Base-by-base conservation (phyloP, 2,888 invertebrate genomes). In the Physocephala rufipes region DNA sequence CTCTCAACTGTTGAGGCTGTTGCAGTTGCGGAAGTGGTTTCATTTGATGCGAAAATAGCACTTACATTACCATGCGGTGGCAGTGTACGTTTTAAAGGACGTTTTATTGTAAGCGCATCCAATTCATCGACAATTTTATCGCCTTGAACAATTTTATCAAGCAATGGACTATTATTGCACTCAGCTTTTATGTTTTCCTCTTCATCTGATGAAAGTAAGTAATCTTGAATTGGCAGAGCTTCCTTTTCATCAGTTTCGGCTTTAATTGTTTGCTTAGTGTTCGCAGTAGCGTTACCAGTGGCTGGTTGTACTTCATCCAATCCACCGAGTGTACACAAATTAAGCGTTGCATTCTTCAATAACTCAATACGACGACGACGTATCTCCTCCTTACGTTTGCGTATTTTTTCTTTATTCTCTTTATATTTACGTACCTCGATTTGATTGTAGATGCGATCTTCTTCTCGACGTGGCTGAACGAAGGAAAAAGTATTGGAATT, bases 371-470 rank as follows among this genome's bases (percentile, higher is more conserved):
- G 76, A 58, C 71, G 74, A 9, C 77, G 76, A 1, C 77, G 74
- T 70, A 78, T 78, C 61, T 79, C 77, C 72, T 86, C 86, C 71
- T 85, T 86, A 19, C 86, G 83, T 28, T 91, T 88, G 12, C 92
- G 89, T 74, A 93, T 86, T 83, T 92, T 92, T 81, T 94, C 93
- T 81, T 94, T 94, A 49, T 93, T 92, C 80, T 93, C 91, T 82
- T 91, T 91, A 84, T 93, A 93, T 64, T 91, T 89, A 80, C 91
- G 92, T 74, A 92, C 89, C 81, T 93, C 93, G 73, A 91, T 85
- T 73, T 91, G 89, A 73, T 90, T 91, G 59, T 91, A 90, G 53
- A 90, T 77, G 77, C 90, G 90, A 82, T 94, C 94, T 81, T 94
- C 93, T 82, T 95, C 94, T 1, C 92, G 90, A 45, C 95, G 89